phyloP scores from a whole-genome alignment of 2,888 invertebrate species.

The Nomada goodeniana region DNA sequence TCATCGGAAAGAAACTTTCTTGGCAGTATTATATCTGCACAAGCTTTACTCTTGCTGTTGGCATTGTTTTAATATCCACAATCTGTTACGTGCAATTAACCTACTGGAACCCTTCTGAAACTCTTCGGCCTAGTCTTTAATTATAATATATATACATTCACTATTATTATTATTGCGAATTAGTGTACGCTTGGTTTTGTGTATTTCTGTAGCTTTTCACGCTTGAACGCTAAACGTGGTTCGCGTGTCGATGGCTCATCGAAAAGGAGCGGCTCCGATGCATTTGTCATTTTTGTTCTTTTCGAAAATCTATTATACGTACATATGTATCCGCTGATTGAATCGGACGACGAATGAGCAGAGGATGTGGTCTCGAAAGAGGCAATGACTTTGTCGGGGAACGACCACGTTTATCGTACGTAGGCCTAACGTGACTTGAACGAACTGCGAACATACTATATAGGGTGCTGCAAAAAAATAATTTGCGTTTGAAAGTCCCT shows the following conservation, averaged over 20 bases:
- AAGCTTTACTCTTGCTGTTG: too few species aligned
- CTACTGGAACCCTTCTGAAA: too few species aligned
- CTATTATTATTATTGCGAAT: not conserved
- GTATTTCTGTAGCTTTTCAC: slow-evolving; percentile 27
- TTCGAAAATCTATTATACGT: not conserved
- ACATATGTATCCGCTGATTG: not conserved
- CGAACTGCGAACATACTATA: slow-evolving; percentile 1
- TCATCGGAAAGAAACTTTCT: too few species aligned
- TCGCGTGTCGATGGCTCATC: slow-evolving; percentile 37
- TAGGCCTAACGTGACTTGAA: slow-evolving; percentile 6
- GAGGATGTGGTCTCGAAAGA: slow-evolving; percentile 13
- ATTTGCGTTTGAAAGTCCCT: not conserved
- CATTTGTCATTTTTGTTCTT: slow-evolving; percentile 9
- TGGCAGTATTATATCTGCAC: too few species aligned
- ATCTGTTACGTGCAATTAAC: too few species aligned
- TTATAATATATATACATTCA: not conserved
- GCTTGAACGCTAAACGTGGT: slow-evolving; percentile 26
- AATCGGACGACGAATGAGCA: slow-evolving; percentile 9
- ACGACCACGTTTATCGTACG: slow-evolving; percentile 20
- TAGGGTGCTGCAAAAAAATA: not conserved
- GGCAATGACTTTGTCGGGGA: slow-evolving; percentile 27
- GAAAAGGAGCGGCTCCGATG: slow-evolving; percentile 54
- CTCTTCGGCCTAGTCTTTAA: not conserved
- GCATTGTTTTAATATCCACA: too few species aligned
- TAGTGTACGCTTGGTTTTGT: not conserved